These are phyloP conservation scores for Melanophora roralis DNA, from an alignment of 2,888 invertebrate genomes.

Conservation along the genomic window DNA sequence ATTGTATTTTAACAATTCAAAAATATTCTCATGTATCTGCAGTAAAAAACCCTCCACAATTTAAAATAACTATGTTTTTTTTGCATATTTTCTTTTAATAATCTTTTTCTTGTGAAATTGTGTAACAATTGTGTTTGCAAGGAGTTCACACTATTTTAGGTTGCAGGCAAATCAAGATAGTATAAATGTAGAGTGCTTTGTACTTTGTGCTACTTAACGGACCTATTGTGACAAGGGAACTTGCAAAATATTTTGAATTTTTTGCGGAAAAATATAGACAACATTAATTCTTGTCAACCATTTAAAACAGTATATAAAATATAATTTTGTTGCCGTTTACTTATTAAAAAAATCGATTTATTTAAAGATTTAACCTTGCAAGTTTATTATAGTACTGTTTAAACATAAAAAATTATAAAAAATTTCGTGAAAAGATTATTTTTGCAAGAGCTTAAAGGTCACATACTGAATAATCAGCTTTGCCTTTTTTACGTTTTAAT, in stretches of 20 bases:
- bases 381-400: background rate
- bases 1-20: slow-evolving; percentile 41
- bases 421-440: no score
- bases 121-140: slow-evolving; percentile 30
- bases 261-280: slow-evolving; percentile 11
- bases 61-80: slow-evolving; percentile 26
- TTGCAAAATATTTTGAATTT: slow-evolving; percentile 11
- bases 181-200: background rate
- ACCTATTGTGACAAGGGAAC: slow-evolving; percentile 21
- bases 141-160: slow-evolving; percentile 36
- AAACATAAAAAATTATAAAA: no score
- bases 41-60: background rate
- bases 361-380: slow-evolving; percentile 4
- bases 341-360: slow-evolving; percentile 30
- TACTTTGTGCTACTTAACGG: background rate
- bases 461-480: no score
- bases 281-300: background rate
- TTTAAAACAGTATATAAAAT: background rate
- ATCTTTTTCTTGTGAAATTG: slow-evolving; percentile 5
- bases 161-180: background rate
- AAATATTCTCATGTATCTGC: slow-evolving; percentile 24
- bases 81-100: background rate
- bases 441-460: no score
- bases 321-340: slow-evolving; percentile 20
- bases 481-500: no score